A percentile compares a stretch with the other conserved stretches of the same genome.
Conservation (phyloP, 92 coral and sea anemone genomes). For the Umimayanthus kanabou region DNA sequence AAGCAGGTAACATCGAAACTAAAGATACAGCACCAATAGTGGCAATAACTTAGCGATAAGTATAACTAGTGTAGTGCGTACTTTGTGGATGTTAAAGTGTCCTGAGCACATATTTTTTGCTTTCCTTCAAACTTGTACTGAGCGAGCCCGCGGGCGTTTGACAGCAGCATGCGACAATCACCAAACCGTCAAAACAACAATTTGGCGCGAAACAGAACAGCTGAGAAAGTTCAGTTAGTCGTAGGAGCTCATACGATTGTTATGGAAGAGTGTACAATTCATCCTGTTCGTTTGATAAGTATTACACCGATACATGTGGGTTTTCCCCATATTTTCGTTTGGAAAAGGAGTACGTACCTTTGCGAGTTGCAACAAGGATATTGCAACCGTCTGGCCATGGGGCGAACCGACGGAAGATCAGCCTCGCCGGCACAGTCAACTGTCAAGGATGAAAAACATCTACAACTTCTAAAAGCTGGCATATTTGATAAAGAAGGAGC, state of each 20-base stretch:
- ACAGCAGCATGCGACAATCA: constrained; percentile 6
- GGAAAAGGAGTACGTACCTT: constrained; percentile 16
- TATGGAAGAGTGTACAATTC: constrained; percentile 11
- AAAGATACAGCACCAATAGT: not conserved
- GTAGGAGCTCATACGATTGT: constrained; percentile 9
- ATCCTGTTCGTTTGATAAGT: constrained; percentile 18
- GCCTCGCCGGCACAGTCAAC: constrained; percentile 16
- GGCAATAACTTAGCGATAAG: not conserved
- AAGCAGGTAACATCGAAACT: not conserved
- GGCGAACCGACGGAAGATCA: constrained; percentile 16
- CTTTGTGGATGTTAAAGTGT: constrained; percentile 10
- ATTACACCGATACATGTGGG: not conserved
- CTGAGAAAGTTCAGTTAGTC: constrained; percentile 2
- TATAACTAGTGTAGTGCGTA: constrained; percentile 1
- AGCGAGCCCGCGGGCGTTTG: constrained; percentile 16
- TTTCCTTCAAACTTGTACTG: constrained; percentile 2
- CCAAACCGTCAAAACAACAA: constrained; percentile 21
- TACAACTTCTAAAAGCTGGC: constrained; percentile 2
- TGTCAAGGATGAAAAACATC: constrained; percentile 14
- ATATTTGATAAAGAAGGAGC: constrained; percentile 8
- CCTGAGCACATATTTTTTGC: not conserved
- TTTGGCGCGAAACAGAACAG: constrained; percentile 9
- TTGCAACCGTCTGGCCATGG: constrained; percentile 20
- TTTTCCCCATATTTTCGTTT: no score
- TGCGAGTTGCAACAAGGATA: constrained; percentile 14